Evolutionary conservation across 2,797 vertebrate species (phyloP).

Genomic region (Anableps anableps): DNA sequence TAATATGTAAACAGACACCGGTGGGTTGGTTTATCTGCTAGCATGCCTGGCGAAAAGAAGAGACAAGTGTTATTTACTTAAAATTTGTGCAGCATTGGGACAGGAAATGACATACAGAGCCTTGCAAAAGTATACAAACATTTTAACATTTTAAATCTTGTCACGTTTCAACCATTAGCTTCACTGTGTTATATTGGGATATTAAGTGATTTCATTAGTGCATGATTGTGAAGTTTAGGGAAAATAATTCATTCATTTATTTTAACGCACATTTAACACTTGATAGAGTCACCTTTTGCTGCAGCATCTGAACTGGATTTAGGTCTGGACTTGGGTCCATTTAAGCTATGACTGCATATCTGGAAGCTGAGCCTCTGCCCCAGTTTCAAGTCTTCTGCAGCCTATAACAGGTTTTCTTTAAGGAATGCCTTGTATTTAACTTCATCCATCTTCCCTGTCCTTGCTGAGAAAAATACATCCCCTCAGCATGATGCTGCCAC

Average conservation of each 20-base stretch:
- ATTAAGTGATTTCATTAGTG: neutral
- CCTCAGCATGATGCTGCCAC: neutral
- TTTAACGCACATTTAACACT: neutral
- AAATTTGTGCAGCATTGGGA: neutral
- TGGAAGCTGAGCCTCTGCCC: neutral
- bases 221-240: neutral
- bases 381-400: neutral
- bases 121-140: neutral
- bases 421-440: neutral
- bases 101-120: neutral
- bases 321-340: neutral
- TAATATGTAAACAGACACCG: slow-evolving; percentile 1
- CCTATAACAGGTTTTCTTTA: neutral
- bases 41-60: slow-evolving; percentile 51
- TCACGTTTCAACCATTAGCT: neutral
- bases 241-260: neutral
- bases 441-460: neutral
- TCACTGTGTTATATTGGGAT: neutral
- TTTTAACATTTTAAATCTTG: neutral
- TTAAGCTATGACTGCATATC: neutral
- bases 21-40: slow-evolving; percentile 34
- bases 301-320: neutral
- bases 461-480: neutral
- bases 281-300: neutral
- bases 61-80: slow-evolving; percentile 14